phyloP scores from a whole-genome alignment of 2,797 vertebrate species.

The Sarcophilus harrisii region DNA sequence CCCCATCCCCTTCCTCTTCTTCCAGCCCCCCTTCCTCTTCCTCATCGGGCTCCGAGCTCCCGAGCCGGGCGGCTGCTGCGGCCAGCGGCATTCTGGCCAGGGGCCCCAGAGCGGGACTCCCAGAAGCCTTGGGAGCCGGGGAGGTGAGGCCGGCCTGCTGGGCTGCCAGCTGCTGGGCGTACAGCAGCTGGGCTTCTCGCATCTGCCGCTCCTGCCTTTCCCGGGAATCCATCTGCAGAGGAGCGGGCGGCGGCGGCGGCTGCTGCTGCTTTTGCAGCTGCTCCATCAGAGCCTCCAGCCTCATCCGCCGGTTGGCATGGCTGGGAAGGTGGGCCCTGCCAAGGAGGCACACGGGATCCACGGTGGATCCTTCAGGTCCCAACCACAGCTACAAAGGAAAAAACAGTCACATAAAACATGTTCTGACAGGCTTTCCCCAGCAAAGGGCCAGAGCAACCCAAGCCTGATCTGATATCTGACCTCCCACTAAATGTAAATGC shows the following conservation, averaged over 20 bases:
- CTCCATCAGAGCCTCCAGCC: constrained; percentile 93
- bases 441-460: constrained; percentile 18
- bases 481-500: neutral
- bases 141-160: constrained; percentile 91
- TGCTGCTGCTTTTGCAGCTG: constrained; percentile 94
- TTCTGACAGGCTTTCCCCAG: constrained; percentile 48
- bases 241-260: constrained; percentile 76
- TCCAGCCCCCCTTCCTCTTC: constrained; percentile 86
- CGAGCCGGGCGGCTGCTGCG: constrained; percentile 68
- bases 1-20: constrained; percentile 84
- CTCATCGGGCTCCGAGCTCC: constrained; percentile 84
- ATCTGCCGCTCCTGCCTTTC: constrained; percentile 91
- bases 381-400: constrained; percentile 80
- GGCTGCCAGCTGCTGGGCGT: constrained; percentile 90
- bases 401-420: constrained; percentile 57
- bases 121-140: constrained; percentile 84
- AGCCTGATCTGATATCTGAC: constrained; percentile 1
- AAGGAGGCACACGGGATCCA: constrained; percentile 71
- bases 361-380: constrained; percentile 77
- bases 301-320: constrained; percentile 89
- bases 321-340: constrained; percentile 82
- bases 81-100: constrained; percentile 83
- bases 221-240: constrained; percentile 89
- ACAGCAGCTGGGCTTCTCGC: constrained; percentile 91
- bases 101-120: constrained; percentile 79